Conservation (phyloP, 2,113 vertebrate genomes). For the Bos javanicus region DNA sequence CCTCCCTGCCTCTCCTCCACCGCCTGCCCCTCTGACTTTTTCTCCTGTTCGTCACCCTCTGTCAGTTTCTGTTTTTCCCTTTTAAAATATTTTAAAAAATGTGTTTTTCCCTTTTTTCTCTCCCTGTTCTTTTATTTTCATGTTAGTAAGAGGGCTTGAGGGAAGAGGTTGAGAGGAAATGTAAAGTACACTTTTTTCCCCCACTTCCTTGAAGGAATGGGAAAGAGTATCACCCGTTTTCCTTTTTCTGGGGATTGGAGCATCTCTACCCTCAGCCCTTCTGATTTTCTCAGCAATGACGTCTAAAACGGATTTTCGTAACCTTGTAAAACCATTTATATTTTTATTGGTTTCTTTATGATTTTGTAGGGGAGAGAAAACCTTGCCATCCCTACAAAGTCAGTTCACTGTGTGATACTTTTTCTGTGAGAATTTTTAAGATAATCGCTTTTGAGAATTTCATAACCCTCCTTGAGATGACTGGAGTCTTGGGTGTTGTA, state of each 20-base stretch:
- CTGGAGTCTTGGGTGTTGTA: neutral
- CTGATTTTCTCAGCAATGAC: neutral
- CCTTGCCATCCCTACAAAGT: neutral
- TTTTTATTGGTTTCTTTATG: neutral
- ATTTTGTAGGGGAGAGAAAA: neutral
- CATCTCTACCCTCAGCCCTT: neutral
- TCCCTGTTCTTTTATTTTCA: neutral
- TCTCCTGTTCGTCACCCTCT: neutral
- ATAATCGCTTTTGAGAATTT: neutral
- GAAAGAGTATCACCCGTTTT: neutral
- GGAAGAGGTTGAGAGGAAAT: neutral
- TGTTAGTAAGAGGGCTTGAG: neutral
- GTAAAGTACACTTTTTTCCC: neutral
- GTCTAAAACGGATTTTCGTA: neutral
- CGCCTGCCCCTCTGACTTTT: slow-evolving; percentile 53
- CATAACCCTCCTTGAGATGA: neutral
- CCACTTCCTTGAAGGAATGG: neutral
- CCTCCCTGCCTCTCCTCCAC: neutral
- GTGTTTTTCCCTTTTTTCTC: neutral
- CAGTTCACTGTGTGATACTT: neutral
- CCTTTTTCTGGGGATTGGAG: neutral
- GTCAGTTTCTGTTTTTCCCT: neutral
- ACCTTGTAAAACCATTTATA: neutral
- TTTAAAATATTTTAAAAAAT: neutral
- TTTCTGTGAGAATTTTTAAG: slow-evolving; percentile 10